Conservation (phyloP, 1,140 invertebrate genomes). For the Drosophila bipectinata region DNA sequence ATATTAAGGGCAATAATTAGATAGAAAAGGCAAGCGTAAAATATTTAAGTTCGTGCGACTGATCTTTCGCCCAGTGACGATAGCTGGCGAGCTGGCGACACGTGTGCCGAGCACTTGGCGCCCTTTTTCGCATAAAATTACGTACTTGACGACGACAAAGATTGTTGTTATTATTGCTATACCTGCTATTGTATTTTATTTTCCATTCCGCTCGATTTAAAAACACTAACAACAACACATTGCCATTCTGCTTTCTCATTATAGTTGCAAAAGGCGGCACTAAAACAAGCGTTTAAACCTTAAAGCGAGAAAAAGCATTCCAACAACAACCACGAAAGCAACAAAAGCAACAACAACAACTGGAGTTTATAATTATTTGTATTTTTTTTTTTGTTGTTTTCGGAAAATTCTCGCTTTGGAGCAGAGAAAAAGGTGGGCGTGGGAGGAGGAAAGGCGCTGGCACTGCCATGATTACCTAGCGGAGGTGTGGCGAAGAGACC, state of each 20-base stretch:
- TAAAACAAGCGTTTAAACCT: conserved; percentile 9
- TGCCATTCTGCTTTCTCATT: conserved; percentile 46
- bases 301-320: conserved; percentile 52
- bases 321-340: conserved; percentile 42
- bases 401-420: conserved; percentile 1
- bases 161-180: conserved; percentile 3
- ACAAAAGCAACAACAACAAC: conserved; percentile 23
- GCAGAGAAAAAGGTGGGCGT: not conserved
- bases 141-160: conserved; percentile 1
- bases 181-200: conserved; percentile 18
- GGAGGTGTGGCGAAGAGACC: conserved; percentile 23
- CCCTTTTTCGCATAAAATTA: conserved; percentile 79
- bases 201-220: conserved; percentile 1
- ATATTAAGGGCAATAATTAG: conserved; percentile 20
- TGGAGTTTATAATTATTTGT: conserved; percentile 10
- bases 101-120: conserved; percentile 71
- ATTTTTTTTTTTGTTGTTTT: not conserved
- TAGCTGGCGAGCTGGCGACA: conserved; percentile 42
- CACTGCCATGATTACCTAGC: conserved; percentile 64
- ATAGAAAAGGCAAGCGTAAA: conserved; percentile 16
- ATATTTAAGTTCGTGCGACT: conserved; percentile 20
- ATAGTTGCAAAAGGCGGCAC: conserved; percentile 43
- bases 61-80: conserved; percentile 31
- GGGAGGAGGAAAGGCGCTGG: conserved; percentile 9
- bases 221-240: conserved; percentile 43